Percentiles rank a stretch among this genome's conserved stretches.
Conservation (phyloP, 2,797 vertebrate species). For the Ciconia nigra region DNA sequence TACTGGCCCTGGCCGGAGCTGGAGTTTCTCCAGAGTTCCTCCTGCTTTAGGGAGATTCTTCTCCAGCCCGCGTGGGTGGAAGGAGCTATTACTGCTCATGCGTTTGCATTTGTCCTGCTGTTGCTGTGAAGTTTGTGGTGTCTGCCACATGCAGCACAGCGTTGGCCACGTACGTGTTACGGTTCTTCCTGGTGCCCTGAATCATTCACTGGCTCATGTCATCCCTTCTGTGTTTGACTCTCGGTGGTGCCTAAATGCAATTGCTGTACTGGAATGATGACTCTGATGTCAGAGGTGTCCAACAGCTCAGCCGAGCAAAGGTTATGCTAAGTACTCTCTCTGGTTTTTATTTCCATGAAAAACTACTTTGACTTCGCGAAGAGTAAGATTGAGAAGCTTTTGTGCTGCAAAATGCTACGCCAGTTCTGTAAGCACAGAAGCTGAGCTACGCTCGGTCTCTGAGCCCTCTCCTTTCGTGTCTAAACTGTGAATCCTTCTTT, state of each 20-base stretch:
- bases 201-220: not conserved
- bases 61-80: not conserved
- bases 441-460: not conserved
- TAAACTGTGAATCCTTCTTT: not conserved
- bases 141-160: not conserved
- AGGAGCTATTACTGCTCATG: not conserved
- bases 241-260: not conserved
- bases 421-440: not conserved
- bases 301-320: not conserved
- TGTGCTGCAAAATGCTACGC: not conserved
- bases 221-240: not conserved
- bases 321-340: not conserved
- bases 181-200: not conserved
- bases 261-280: no score
- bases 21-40: not conserved
- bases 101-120: not conserved
- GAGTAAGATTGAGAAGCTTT: not conserved
- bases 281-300: not conserved
- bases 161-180: fast-evolving
- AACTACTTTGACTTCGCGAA: not conserved
- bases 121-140: not conserved
- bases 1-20: not conserved
- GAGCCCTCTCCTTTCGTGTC: not conserved
- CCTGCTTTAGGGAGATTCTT: not conserved
- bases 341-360: not conserved